Base-by-base conservation (phyloP, 2,113 vertebrate genomes). In the Sylvietta virens region DNA sequence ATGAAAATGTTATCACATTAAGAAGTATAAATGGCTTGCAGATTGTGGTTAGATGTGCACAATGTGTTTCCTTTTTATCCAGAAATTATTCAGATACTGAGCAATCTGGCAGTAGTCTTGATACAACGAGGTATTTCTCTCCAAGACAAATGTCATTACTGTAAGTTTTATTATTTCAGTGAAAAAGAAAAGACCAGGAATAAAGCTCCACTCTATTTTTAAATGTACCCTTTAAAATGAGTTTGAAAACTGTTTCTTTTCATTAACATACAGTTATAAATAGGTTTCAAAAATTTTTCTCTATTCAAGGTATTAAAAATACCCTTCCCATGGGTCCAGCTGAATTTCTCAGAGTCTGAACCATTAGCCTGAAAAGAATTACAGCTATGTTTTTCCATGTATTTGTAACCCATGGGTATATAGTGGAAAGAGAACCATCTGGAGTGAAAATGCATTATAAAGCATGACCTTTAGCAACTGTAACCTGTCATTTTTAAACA, bases 231-330 rank as follows among this genome's bases (percentile, higher is more conserved):
- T 88, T 87, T 50, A 83, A 86, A 87, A 80, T 88, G 42, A 81
- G 51, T 92, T 91, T 94, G 81, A 90, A 94, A 91, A 35, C 48
- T 76, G 66, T 80, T 95, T 85, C 70, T 95, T 92, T 92, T 85
- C 88, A 80, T 91, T 94, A 96, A 78, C 90, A 66, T 61, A 42
- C 31, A n/a, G 69, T 90, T 97, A 94, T 92, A 96, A 91, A 94
- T 87, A 95, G 82, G 39, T 91, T 95, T 81, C 64, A 80, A 91
- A 60, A 27, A 2, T 83, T 90, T 86, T 94, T 92, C 33, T 88
- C 35, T 78, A 24, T 78, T 81, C 81, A 86, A 42, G 66, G 50
- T 92, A 96, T 95, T 96, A 95, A 95, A 95, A 94, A 79, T 94
- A 91, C 56, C 67, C 45, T 61, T 95, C 95, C 92, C 94, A 26